These are phyloP conservation scores for Drosophila tani DNA, from an alignment of 1,140 invertebrate genomes.

Conservation along the genomic window DNA sequence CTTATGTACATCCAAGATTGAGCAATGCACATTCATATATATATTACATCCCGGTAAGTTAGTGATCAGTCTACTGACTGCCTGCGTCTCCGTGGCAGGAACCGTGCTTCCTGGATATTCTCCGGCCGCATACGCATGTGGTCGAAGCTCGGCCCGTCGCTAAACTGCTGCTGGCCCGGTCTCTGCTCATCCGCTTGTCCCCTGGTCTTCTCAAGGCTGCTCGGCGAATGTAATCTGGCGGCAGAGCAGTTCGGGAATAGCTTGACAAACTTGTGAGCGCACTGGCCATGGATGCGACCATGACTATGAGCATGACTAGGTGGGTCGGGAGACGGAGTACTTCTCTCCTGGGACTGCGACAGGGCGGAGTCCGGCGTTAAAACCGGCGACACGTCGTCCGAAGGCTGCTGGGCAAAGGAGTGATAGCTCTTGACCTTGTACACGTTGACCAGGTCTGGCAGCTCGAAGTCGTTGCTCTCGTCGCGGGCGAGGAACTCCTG, in stretches of 20 bases:
- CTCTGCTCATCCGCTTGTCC: not conserved
- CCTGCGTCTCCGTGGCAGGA: not conserved
- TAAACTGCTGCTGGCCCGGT: not conserved
- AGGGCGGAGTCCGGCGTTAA: conserved; percentile 7
- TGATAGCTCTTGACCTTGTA: conserved; percentile 44
- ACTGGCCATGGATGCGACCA: no score
- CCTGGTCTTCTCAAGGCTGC: not conserved
- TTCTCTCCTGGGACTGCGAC: not conserved
- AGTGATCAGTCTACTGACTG: no score
- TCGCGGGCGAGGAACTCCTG: conserved; percentile 61
- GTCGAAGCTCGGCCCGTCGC: not conserved
- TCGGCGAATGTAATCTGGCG: not conserved
- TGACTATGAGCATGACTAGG: no score
- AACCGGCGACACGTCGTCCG: not conserved
- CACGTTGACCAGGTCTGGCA: conserved; percentile 46
- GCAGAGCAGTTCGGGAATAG: not conserved
- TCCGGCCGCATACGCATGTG: conserved; percentile 16
- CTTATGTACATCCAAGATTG: not conserved
- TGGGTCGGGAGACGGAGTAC: no score
- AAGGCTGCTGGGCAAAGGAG: not conserved
- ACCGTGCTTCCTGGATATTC: conserved; percentile 42
- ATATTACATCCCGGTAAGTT: conserved; percentile 1
- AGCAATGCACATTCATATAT: conserved; percentile 1
- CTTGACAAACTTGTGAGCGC: not conserved
- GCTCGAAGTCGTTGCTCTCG: conserved; percentile 56